A percentile compares a stretch with the other conserved stretches of the same genome.
These are phyloP conservation scores for Machaerirhynchus nigripectus DNA, from an alignment of 2,113 vertebrate species.

Conservation along the genomic window DNA sequence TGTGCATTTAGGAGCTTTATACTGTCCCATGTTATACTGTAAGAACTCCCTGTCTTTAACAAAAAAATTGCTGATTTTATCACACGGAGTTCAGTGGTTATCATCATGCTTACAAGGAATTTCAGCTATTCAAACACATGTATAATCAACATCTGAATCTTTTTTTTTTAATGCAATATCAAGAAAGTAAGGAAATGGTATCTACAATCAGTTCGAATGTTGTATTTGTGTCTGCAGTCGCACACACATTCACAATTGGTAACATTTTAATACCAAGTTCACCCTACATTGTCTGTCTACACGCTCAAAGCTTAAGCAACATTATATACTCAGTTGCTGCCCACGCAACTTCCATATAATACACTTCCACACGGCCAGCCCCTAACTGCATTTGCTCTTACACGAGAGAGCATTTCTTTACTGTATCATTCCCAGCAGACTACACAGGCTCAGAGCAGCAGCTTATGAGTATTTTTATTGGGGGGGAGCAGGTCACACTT, in stretches of 20 bases:
- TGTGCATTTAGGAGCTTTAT: not conserved
- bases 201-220: not conserved
- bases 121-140: not conserved
- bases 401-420: not conserved
- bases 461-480: not conserved
- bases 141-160: not conserved
- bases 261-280: not conserved
- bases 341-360: not conserved
- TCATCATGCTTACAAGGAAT: not conserved
- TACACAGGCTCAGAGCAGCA: not conserved
- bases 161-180: not conserved
- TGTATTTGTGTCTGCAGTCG: not conserved
- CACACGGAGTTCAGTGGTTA: not conserved
- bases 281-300: not conserved
- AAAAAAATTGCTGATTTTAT: not conserved
- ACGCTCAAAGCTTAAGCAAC: not conserved
- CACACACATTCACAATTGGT: not conserved
- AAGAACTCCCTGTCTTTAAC: not conserved
- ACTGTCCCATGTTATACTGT: not conserved
- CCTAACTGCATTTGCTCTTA: not conserved
- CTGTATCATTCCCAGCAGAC: not conserved
- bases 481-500: not conserved
- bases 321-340: not conserved
- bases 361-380: not conserved
- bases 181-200: not conserved